A percentile compares a stretch with the other conserved stretches of the same genome.
Conservation (phyloP, 2,797 vertebrate species). For the Rhyacichthys aspro region DNA sequence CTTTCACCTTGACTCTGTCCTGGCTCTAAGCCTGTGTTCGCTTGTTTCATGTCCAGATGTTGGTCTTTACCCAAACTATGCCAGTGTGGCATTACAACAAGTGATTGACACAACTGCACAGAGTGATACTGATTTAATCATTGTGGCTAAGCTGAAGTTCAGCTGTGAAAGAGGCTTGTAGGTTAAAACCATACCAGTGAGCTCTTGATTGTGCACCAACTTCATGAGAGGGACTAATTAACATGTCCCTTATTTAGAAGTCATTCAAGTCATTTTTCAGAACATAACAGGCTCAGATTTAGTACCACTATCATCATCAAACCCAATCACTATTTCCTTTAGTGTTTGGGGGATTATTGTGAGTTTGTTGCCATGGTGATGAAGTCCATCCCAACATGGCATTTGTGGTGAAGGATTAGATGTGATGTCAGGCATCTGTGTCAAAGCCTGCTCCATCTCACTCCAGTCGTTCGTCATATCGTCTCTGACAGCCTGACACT, state of each 20-base stretch:
- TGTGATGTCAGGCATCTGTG: slow-evolving; percentile 75
- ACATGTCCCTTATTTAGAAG: slow-evolving; percentile 56
- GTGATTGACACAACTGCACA: slow-evolving; percentile 16
- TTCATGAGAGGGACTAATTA: slow-evolving; percentile 64
- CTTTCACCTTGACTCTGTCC: slow-evolving; percentile 44
- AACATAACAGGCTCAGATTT: slow-evolving; percentile 51
- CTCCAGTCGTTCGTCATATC: slow-evolving; percentile 64
- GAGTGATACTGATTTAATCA: slow-evolving; percentile 55
- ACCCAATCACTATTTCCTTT: slow-evolving; percentile 62
- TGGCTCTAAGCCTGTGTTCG: slow-evolving; percentile 3
- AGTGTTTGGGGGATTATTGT: slow-evolving; percentile 68
- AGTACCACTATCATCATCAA: slow-evolving; percentile 67
- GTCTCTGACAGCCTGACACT: slow-evolving; percentile 55
- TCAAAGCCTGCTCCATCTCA: slow-evolving; percentile 72
- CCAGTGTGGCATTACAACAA: slow-evolving; percentile 20
- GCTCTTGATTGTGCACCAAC: slow-evolving; percentile 55
- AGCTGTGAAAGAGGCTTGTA: slow-evolving; percentile 60
- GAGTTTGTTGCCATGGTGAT: slow-evolving; percentile 71
- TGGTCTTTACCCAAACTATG: slow-evolving; percentile 34
- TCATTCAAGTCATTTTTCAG: slow-evolving; percentile 60
- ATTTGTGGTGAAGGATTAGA: slow-evolving; percentile 70
- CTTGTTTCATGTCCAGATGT: slow-evolving; percentile 52
- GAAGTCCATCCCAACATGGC: slow-evolving; percentile 45
- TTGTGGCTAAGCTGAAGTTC: slow-evolving; percentile 54
- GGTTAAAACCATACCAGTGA: slow-evolving; percentile 47